Percentiles rank a stretch among this genome's conserved stretches.
Conservation (phyloP, 1,140 invertebrate species). For the Leptinotarsa undecemlineata region DNA sequence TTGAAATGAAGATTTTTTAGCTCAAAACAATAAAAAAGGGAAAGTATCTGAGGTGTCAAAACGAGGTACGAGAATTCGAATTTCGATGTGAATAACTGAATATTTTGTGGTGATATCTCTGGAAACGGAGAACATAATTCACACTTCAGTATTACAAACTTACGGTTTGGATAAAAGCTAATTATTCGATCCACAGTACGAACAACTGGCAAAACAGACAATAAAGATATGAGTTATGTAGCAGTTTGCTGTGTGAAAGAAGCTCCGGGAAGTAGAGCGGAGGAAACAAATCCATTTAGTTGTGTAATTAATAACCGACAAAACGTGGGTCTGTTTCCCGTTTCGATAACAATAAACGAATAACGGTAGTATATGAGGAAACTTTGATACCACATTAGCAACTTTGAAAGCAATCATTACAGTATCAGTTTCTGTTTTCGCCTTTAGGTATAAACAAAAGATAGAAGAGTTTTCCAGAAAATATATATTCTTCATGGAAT, state of each 20-base stretch:
- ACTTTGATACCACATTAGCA: conserved; percentile 2
- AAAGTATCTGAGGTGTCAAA: too few species aligned
- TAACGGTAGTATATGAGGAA: conserved; percentile 22
- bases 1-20: too few species aligned
- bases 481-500: too few species aligned
- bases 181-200: conserved; percentile 21
- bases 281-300: conserved; percentile 38
- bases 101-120: neutral
- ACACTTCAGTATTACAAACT: conserved; percentile 13
- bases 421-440: neutral
- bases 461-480: too few species aligned
- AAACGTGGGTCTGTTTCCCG: conserved; percentile 36
- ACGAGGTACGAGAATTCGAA: too few species aligned
- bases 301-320: conserved; percentile 39
- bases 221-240: conserved; percentile 21
- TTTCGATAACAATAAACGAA: conserved; percentile 39
- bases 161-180: conserved; percentile 15
- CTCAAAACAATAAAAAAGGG: too few species aligned
- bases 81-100: too few species aligned
- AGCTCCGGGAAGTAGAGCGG: conserved; percentile 6
- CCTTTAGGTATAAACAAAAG: neutral
- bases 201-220: conserved; percentile 24
- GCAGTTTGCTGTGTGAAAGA: conserved; percentile 8
- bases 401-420: neutral
- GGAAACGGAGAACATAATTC: neutral